These are phyloP conservation scores for Sebastes diploproa DNA, from an alignment of 2,797 vertebrate genomes.

Conservation along the genomic window DNA sequence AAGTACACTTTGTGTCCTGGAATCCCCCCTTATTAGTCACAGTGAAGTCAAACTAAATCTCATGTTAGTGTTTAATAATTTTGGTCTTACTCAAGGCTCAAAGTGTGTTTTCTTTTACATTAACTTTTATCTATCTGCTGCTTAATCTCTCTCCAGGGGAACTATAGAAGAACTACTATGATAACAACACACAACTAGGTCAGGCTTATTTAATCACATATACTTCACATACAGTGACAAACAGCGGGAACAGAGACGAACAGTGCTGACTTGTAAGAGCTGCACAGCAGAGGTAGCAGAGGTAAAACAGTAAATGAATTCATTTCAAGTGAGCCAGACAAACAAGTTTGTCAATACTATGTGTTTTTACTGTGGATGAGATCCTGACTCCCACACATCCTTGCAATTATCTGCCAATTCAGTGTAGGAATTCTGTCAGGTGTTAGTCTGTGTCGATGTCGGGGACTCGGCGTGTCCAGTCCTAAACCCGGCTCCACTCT, in stretches of 20 bases:
- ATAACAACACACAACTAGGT: background rate
- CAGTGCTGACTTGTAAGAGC: background rate
- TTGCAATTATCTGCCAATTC: slow-evolving; percentile 10
- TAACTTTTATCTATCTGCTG: background rate
- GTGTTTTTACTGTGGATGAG: slow-evolving; percentile 12
- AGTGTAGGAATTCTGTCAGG: slow-evolving; percentile 6
- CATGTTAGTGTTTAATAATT: slow-evolving; percentile 14
- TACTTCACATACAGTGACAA: background rate
- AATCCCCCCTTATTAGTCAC: background rate
- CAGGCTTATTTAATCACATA: background rate
- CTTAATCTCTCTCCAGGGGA: background rate
- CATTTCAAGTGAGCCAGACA: background rate
- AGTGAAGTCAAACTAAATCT: background rate
- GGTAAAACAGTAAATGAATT: background rate
- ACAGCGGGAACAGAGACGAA: background rate
- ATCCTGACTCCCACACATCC: background rate
- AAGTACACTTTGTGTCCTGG: background rate
- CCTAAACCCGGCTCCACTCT: background rate
- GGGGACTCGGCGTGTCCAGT: background rate
- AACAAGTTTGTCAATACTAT: slow-evolving; percentile 4
- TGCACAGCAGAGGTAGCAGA: background rate
- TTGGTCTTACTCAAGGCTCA: background rate
- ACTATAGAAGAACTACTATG: background rate
- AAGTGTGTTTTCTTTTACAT: slow-evolving; percentile 16
- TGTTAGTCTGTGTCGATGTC: slow-evolving; percentile 5